Evolutionary conservation across 1,140 invertebrate species (phyloP).

Genomic region (Ruditapes philippinarum): DNA sequence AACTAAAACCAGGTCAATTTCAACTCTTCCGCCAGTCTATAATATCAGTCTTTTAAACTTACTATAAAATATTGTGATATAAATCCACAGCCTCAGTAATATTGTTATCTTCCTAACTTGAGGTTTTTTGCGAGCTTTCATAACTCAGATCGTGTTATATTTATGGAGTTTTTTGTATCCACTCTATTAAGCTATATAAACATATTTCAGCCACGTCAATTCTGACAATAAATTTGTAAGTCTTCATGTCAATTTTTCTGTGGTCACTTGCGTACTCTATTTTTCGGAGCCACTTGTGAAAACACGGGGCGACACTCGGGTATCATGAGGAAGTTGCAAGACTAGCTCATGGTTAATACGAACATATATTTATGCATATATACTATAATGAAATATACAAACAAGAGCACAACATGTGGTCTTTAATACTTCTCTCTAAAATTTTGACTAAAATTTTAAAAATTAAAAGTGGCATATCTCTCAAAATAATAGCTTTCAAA

Average conservation of each 20-base stretch:
- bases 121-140: slow-evolving; percentile 23
- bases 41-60: slow-evolving; percentile 93
- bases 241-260: slow-evolving; percentile 89
- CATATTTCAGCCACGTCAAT: slow-evolving; percentile 90
- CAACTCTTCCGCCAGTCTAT: slow-evolving; percentile 90
- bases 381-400: too few relatives aligned
- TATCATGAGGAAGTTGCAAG: slow-evolving; percentile 89
- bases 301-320: slow-evolving; percentile 91
- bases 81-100: slow-evolving; percentile 91
- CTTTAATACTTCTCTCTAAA: background rate
- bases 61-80: slow-evolving; percentile 96
- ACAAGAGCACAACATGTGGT: background rate
- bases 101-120: slow-evolving; percentile 68
- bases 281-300: slow-evolving; percentile 90
- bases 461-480: too few relatives aligned
- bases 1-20: slow-evolving; percentile 93
- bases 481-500: too few relatives aligned
- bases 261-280: slow-evolving; percentile 90
- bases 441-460: background rate
- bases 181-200: slow-evolving; percentile 90
- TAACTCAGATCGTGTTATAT: slow-evolving; percentile 63
- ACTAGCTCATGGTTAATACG: slow-evolving; percentile 75
- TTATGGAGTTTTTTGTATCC: slow-evolving; percentile 90
- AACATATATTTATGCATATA: slow-evolving; percentile 20
- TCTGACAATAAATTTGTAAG: slow-evolving; percentile 88